Evolutionary conservation across 2,113 vertebrate species (phyloP), one percentile per base, ranked within the genome.

Genomic region (Sturnira hondurensis): DNA sequence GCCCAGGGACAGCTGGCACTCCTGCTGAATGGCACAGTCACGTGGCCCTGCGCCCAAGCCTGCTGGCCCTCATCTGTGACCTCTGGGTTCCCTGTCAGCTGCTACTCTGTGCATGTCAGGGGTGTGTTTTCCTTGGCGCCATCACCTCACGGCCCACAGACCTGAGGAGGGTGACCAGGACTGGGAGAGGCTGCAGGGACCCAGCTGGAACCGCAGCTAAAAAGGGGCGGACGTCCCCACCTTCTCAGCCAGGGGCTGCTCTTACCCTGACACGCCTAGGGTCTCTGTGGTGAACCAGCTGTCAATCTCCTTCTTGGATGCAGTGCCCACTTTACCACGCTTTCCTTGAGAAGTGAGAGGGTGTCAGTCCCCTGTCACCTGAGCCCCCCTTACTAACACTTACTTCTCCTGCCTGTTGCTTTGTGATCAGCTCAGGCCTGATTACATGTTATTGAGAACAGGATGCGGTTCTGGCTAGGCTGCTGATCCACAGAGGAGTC

Each of bases 231-330:
- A 38, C 0, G 5, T 3, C 17, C 33, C 43, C 4, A 3, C 54
- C 28, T 31, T 54, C 73, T 45, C 33, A 15, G 45, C 26, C n/a
- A 4, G 28, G 13, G 7, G n/a, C 26, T 33, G n/a, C 52, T 74
- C 98, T 99, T 97, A 99, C 99, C 99, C 98, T 0, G 98, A 98
- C 0, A 83, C 93, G 3, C 98, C 98, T 93, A 98, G 97, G 43
- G 98, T 98, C 96, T 98, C 97, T 2, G 96, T 98, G 0, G 80
- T 98, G 89, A 99, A 99, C 99, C 99, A 99, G 93, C 97, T 93
- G 78, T 98, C 96, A 68, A 98, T 98, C 97, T 99, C 99, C 0
- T 98, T 98, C 96, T 97, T 98, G 91, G 98, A 98, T 0, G 61
- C 96, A 0, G 99, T 98, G 5, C 99, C 99, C 4, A 99, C 77